A percentile compares a stretch with the other conserved stretches of the same genome.
Conservation (phyloP, 2,113 vertebrate species). For the Cyanocitta stelleri region DNA sequence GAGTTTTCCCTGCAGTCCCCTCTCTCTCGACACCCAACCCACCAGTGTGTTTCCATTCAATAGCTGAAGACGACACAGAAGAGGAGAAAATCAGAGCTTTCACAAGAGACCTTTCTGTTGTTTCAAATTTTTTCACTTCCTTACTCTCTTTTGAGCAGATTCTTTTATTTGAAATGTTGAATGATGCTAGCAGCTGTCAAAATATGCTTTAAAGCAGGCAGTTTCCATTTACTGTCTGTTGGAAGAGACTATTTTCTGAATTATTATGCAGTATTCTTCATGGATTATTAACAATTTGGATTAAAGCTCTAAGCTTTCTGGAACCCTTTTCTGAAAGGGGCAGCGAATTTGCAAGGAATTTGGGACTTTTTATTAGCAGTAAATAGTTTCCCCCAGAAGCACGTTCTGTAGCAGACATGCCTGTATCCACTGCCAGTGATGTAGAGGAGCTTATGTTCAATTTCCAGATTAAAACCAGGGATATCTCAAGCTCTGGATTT, state of each 20-base stretch:
- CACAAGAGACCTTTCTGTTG: conserved; percentile 15
- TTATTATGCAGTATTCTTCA: neutral
- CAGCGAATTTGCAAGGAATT: neutral
- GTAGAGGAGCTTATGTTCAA: neutral
- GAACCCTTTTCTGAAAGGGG: neutral
- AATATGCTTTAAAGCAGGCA: conserved; percentile 27
- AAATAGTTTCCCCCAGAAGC: neutral
- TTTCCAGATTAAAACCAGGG: neutral
- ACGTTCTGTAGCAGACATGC: neutral
- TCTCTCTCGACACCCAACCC: neutral
- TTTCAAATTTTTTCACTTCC: conserved; percentile 21
- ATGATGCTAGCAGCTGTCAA: conserved; percentile 57
- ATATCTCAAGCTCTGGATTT: neutral
- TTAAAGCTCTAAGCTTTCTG: neutral
- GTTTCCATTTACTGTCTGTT: conserved; percentile 35
- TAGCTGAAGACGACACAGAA: neutral
- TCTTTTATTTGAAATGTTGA: conserved; percentile 36
- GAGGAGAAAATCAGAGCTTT: neutral
- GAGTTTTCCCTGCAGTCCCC: neutral
- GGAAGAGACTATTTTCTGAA: neutral
- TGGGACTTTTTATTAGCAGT: neutral
- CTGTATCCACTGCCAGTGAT: neutral
- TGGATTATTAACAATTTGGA: conserved; percentile 3
- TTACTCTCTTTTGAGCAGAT: conserved; percentile 43
- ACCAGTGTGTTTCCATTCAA: neutral